Conservation (phyloP, 2,797 vertebrate species). For the Ateles fusciceps region DNA sequence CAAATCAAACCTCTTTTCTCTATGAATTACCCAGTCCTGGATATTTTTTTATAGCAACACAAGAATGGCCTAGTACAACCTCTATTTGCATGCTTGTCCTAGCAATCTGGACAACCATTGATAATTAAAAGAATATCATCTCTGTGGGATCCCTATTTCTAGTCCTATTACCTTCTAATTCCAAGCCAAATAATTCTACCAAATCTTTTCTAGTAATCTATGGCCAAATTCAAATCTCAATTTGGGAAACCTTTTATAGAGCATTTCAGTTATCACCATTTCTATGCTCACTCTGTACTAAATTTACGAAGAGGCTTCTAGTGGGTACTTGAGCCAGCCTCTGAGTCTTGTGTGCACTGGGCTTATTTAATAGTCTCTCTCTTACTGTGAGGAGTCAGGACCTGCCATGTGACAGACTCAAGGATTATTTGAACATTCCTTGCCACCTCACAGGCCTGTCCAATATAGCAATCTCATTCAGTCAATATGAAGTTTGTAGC, state of each 20-base stretch:
- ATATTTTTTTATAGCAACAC: no score
- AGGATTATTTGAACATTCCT: background rate
- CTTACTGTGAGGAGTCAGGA: background rate
- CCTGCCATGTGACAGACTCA: background rate
- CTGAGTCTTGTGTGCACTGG: background rate
- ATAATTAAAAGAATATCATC: background rate
- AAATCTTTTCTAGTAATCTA: conserved; percentile 1
- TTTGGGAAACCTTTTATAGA: background rate
- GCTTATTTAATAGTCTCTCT: background rate
- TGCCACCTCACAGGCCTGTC: background rate
- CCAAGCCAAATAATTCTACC: background rate
- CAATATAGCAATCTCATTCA: background rate
- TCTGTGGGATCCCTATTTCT: background rate
- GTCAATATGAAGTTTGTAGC: background rate
- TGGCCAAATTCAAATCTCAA: conserved; percentile 7
- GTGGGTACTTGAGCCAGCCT: conserved; percentile 44
- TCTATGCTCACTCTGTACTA: background rate
- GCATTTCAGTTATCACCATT: background rate
- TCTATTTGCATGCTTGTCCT: background rate
- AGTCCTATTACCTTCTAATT: background rate
- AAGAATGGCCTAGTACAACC: no score
- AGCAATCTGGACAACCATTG: background rate
- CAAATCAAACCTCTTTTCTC: no score
- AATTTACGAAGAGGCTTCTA: conserved; percentile 59
- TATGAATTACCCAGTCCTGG: no score